Conservation (phyloP, 2,888 invertebrate species). For the Pilophorus perplexus region DNA sequence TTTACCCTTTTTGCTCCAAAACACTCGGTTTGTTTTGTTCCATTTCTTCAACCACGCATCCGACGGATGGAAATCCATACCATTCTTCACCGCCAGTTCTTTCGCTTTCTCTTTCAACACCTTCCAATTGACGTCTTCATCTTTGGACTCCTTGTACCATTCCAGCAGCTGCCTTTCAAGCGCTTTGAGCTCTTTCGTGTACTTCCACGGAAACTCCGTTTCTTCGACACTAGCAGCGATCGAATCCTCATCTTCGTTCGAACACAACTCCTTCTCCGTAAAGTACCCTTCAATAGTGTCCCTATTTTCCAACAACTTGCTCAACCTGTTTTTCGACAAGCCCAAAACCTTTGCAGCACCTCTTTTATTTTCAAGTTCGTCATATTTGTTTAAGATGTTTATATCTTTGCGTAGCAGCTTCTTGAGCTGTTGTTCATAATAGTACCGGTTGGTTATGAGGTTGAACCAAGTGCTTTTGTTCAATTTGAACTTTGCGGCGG, state of each 20-base stretch:
- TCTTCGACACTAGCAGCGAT: neutral
- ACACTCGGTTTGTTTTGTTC: neutral
- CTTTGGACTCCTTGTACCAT: neutral
- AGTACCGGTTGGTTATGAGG: neutral
- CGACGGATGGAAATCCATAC: neutral
- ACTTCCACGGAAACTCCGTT: neutral
- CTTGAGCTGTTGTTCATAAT: neutral
- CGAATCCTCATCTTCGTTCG: neutral
- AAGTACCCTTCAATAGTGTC: too few relatives aligned
- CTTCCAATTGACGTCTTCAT: neutral
- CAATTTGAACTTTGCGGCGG: neutral
- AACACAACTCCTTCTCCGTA: neutral
- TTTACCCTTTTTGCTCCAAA: neutral
- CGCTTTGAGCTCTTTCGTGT: too few relatives aligned
- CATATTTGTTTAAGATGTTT: conserved; percentile 2
- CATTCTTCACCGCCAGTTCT: conserved; percentile 4
- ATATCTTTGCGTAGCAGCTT: neutral
- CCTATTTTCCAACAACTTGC: neutral
- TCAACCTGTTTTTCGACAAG: neutral
- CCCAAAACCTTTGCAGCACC: neutral
- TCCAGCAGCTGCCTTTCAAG: neutral
- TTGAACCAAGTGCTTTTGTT: neutral
- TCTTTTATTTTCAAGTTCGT: neutral
- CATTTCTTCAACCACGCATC: conserved; percentile 19
- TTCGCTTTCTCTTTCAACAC: conserved; percentile 4